phyloP scores from a whole-genome alignment of 2,888 invertebrate species.

The Leucozona laternaria region DNA sequence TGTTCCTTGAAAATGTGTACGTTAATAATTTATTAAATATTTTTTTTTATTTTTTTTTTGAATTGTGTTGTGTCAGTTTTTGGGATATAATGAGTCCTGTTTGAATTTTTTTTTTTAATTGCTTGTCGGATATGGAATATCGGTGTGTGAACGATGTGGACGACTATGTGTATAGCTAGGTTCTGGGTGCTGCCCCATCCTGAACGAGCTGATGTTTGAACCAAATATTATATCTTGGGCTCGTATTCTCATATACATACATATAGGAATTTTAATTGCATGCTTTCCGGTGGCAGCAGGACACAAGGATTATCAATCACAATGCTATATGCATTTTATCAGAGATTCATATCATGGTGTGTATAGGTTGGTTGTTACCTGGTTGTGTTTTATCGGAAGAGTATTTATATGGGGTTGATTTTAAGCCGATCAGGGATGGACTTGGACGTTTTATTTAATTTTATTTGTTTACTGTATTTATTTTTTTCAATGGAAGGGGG shows the following conservation, averaged over 20 bases:
- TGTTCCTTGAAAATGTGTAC: conserved; percentile 42
- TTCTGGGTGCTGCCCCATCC: background rate
- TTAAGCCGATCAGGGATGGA: conserved; percentile 30
- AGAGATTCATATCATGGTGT: conserved; percentile 42
- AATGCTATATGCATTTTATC: conserved; percentile 42
- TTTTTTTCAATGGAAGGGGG: background rate
- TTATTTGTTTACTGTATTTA: too few species aligned
- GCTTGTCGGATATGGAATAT: conserved; percentile 62
- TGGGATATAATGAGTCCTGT: conserved; percentile 60
- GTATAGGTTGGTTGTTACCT: background rate
- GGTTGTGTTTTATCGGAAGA: background rate
- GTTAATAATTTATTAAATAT: conserved; percentile 51
- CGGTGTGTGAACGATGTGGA: conserved; percentile 41
- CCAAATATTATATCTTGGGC: conserved; percentile 20
- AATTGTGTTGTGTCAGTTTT: conserved; percentile 25
- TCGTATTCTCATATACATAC: conserved; percentile 8
- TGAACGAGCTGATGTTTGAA: background rate
- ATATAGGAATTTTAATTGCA: conserved; percentile 57
- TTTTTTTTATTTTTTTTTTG: conserved; percentile 23
- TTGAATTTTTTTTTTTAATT: conserved; percentile 61
- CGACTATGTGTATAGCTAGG: background rate
- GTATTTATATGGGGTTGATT: background rate
- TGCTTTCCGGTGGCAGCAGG: conserved; percentile 9
- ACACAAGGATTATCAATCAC: conserved; percentile 62
- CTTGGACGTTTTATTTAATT: conserved; percentile 21